These are phyloP conservation scores for Dorcus hopei DNA, from an alignment of 2,888 invertebrate genomes.

Conservation along the genomic window DNA sequence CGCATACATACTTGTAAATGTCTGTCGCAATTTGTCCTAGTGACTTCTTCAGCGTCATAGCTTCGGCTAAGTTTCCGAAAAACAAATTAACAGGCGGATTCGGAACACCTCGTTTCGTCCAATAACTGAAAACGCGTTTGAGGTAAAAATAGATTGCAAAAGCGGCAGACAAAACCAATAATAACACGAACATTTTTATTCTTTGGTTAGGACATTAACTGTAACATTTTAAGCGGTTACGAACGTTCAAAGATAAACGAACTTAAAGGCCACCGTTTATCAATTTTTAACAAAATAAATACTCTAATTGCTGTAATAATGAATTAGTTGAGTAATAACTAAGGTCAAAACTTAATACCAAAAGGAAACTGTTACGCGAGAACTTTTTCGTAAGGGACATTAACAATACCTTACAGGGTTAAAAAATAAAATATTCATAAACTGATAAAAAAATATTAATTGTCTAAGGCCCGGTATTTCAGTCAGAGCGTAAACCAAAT, in stretches of 20 bases:
- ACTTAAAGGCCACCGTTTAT: background rate
- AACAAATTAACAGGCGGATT: conserved; percentile 41
- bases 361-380: no score
- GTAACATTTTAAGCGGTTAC: no score
- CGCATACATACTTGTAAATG: conserved; percentile 36
- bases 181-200: conserved; percentile 1
- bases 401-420: no score
- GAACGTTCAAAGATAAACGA: no score
- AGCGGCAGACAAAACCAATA: background rate
- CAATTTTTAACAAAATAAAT: background rate
- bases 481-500: no score
- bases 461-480: no score
- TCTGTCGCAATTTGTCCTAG: conserved; percentile 38
- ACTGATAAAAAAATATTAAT: no score
- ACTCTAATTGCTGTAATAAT: background rate
- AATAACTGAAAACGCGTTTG: conserved; percentile 27
- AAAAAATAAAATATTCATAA: no score
- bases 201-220: no score
- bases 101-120: conserved; percentile 44
- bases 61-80: conserved; percentile 41
- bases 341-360: no score
- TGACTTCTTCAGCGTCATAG: conserved; percentile 33
- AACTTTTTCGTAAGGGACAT: no score
- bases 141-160: background rate
- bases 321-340: no score